Percentiles rank a stretch among this genome's conserved stretches.
These are phyloP conservation scores for Miniopterus natalensis DNA, from an alignment of 2,113 vertebrate species.

Conservation along the genomic window DNA sequence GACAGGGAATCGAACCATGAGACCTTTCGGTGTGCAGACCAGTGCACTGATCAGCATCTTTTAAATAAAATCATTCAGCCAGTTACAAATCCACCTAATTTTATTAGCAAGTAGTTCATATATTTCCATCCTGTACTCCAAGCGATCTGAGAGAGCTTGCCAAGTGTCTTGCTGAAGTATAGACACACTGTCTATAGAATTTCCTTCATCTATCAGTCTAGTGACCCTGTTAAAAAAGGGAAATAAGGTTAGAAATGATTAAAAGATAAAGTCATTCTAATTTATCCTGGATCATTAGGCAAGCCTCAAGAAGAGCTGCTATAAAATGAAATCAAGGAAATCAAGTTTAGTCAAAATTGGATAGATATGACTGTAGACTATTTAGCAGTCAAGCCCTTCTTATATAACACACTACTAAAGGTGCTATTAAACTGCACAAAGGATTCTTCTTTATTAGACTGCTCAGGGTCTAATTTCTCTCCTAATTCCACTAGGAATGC, in stretches of 20 bases:
- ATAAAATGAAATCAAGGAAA: not conserved
- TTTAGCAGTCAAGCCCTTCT: not conserved
- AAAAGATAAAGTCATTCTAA: not conserved
- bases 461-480: not conserved
- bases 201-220: not conserved
- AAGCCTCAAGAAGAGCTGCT: not conserved
- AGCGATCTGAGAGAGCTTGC: not conserved
- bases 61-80: not conserved
- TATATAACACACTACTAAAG: not conserved
- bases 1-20: too few relatives aligned
- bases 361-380: not conserved
- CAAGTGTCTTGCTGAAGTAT: not conserved
- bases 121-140: not conserved
- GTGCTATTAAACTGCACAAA: not conserved
- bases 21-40: too few relatives aligned
- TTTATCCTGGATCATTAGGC: not conserved
- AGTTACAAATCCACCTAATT: not conserved
- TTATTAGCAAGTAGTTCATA: not conserved
- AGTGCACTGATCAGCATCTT: not conserved
- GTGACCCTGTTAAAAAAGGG: not conserved
- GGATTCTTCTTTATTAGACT: not conserved
- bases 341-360: not conserved
- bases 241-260: not conserved
- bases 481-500: not conserved
- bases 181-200: not conserved